Base-by-base conservation (phyloP, 2,113 vertebrate species). In the Phoenicopterus ruber region DNA sequence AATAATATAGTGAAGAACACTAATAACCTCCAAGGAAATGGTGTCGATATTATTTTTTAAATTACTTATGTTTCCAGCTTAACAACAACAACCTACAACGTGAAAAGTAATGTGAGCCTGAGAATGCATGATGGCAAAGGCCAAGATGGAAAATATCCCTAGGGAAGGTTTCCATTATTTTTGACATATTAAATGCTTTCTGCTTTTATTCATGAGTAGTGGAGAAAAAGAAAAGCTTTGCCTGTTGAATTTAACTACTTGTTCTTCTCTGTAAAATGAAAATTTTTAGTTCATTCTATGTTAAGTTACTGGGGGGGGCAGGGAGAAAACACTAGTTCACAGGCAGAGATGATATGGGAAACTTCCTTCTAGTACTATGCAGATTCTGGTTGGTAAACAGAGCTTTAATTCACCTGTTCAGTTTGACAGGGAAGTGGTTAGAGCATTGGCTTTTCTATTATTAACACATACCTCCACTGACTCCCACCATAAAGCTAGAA, bases 1-100 rank as follows among this genome's bases (percentile, higher is more conserved):
- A 12, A 3, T 18, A 70, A 67, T 3, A 46, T 34, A 49, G 6
- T 40, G 32, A 86, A 77, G 42, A 92, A 86, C 40, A 69, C 40
- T 93, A 82, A 77, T 62, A 46, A 50, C 38, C 80, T 95, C 88
- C 44, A 84, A 82, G 19, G 86, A 91, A 91, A 84, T n/a, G 10
- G 21, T 86, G 55, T 76, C 42, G 44, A 66, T 86, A 83, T 86
- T 87, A 92, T 95, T 95, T 96, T 93, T 94, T 81, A 90, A 97
- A 97, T 84, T 65, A 92, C 84, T 92, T 65, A 50, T 76, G 17
- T 86, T 94, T 84, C 70, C 34, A 92, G 38, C 74, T 85, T 67
- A 90, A 63, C 20, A 79, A 15, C 8, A 86, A 47, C 32, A 83
- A 84, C 6, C 5, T 28, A 54, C 26, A 55, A 21, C 0, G 1